Evolutionary conservation across 53 echinoderm and acorn worm genomes (phyloP), one percentile per base, ranked within the genome.

Genomic region (Zoroaster sp.): DNA sequence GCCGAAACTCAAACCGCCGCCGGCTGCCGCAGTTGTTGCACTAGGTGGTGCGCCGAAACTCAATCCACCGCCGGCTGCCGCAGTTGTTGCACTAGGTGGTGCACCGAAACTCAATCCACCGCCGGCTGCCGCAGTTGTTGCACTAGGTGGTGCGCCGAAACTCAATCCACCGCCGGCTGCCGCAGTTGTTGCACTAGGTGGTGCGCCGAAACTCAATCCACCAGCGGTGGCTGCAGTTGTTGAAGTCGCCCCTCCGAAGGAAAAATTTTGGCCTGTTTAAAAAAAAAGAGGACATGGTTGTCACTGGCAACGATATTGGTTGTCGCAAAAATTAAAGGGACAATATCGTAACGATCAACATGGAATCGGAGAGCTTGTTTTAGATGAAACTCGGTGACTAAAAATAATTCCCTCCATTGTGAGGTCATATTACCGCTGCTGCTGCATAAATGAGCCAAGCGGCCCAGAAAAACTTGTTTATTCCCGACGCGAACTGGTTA

Each of bases 201-300:
- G 32, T 17, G 33, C 35, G 9, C 77, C 77, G 2, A 93, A 32
- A 14, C 63, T 55, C 4, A 76, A 43, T 4, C 75, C 89, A 75
- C 83, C 66, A 0, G 59, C 47, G 0, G 75, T 45, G 15, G 87
- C 63, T 6, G 75, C 63, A 6, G 74, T 6, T 37, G 90, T 38
- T 32, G 87, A 23, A 28, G 81, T 18, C 37, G 46, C 66, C 4
- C 89, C 85, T 5, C 92, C 90, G 1, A 92, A 69, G 7, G 44
- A 83, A 15, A 91, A 77, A 66, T 54, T 63, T 65, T 33, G 28
- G 10, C 40, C 18, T 31, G 20, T 28, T 35, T 30, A 44, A n/a
- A 49, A 77, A 30, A 45, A 13, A 5, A 9, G 17, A 34, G 8
- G 17, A 32, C 35, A 71, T 71, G n/a, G n/a, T n/a, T n/a, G n/a